phyloP scores from a whole-genome alignment of 2,888 invertebrate genomes.

The Ferdinandea cuprea region DNA sequence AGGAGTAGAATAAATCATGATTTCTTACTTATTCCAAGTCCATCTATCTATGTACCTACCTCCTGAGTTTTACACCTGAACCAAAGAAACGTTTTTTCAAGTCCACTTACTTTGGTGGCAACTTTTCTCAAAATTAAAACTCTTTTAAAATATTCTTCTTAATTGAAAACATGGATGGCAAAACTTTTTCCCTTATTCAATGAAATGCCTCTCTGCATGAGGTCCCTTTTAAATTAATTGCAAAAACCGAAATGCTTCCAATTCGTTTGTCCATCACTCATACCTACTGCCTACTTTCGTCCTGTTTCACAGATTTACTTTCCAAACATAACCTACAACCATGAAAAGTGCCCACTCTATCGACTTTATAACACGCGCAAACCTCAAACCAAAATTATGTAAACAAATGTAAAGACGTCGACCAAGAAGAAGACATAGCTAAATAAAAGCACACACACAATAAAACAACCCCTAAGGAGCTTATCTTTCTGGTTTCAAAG shows the following conservation, averaged over 20 bases:
- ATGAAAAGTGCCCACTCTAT: conserved; percentile 3
- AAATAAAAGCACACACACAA: conserved; percentile 50
- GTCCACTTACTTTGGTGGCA: neutral
- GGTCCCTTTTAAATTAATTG: conserved; percentile 48
- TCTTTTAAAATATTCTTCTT: conserved; percentile 35
- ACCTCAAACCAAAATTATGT: conserved; percentile 64
- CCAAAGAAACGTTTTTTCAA: too few species aligned
- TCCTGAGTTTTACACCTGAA: too few species aligned
- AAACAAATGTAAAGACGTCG: conserved; percentile 40
- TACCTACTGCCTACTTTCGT: neutral
- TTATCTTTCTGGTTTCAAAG: conserved; percentile 71
- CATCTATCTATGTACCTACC: too few species aligned
- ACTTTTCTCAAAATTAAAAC: conserved; percentile 27
- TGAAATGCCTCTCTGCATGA: conserved; percentile 34
- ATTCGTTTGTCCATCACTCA: conserved; percentile 14
- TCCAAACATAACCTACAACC: neutral
- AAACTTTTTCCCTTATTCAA: conserved; percentile 25
- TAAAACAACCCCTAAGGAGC: conserved; percentile 72
- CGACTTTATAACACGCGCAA: conserved; percentile 44
- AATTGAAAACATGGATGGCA: neutral
- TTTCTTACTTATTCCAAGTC: too few species aligned
- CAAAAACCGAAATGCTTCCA: conserved; percentile 36
- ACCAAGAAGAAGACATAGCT: conserved; percentile 1
- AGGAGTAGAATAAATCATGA: too few species aligned
- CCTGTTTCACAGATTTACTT: neutral